A percentile compares a stretch with the other conserved stretches of the same genome.
Evolutionary conservation across 1,140 invertebrate species (phyloP).

Genomic region (Tyrophagus putrescentiae): DNA sequence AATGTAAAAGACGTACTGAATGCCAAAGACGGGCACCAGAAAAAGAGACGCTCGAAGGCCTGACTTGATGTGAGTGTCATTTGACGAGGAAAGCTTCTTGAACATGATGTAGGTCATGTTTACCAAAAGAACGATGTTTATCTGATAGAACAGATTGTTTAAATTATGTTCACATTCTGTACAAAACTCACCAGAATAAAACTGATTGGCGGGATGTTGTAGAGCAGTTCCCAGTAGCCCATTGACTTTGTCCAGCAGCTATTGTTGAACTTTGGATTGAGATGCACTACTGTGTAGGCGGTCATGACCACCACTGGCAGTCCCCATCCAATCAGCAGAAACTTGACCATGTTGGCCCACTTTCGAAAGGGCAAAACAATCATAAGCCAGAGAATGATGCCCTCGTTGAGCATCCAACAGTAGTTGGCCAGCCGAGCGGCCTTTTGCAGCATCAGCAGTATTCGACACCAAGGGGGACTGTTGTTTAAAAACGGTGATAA

Average conservation of each 20-base stretch:
- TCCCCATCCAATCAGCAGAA: slow-evolving; percentile 43
- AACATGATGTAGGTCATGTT: slow-evolving; percentile 25
- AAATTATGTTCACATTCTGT: background rate
- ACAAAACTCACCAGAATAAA: slow-evolving; percentile 18
- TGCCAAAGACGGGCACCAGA: slow-evolving; percentile 43
- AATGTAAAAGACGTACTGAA: slow-evolving; percentile 43
- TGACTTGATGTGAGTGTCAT: slow-evolving; percentile 34
- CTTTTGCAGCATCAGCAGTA: slow-evolving; percentile 23
- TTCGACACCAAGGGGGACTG: slow-evolving; percentile 23
- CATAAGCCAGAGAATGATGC: slow-evolving; percentile 40
- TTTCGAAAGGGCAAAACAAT: slow-evolving; percentile 41
- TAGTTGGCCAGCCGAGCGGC: slow-evolving; percentile 41
- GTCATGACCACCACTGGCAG: slow-evolving; percentile 18
- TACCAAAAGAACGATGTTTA: slow-evolving; percentile 23
- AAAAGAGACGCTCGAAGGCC: slow-evolving; percentile 43
- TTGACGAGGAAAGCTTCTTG: slow-evolving; percentile 23
- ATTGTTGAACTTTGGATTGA: slow-evolving; percentile 1
- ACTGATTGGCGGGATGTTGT: slow-evolving; percentile 8
- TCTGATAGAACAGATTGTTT: slow-evolving; percentile 16
- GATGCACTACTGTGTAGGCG: slow-evolving; percentile 20
- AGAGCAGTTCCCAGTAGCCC: slow-evolving; percentile 15
- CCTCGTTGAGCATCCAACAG: slow-evolving; percentile 47
- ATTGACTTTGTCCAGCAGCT: slow-evolving; percentile 24
- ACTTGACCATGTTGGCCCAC: slow-evolving; percentile 36
- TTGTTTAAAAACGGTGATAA: background rate